Evolutionary conservation across 2,797 vertebrate species (phyloP).

Genomic region (Cossypha niveicapilla): DNA sequence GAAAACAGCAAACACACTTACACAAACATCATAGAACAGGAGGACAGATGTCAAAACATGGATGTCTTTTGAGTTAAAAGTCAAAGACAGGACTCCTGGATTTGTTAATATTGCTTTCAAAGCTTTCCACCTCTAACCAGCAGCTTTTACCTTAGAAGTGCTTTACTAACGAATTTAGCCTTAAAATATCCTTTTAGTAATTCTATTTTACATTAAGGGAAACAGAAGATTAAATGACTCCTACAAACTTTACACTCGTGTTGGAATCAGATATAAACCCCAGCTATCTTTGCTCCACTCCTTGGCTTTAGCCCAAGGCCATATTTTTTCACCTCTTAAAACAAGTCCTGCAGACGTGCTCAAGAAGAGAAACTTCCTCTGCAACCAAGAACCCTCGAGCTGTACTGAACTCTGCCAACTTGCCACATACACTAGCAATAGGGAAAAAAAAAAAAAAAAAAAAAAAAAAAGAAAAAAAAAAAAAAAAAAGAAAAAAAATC

Average conservation of each 20-base stretch:
- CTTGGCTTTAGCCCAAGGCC: conserved; percentile 11
- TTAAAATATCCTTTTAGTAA: background rate
- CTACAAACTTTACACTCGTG: background rate
- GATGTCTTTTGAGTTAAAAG: background rate
- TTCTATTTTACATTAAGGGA: background rate
- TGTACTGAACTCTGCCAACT: background rate
- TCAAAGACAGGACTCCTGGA: background rate
- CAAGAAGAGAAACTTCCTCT: background rate
- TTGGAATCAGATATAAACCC: background rate
- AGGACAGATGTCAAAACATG: background rate
- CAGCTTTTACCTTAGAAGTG: background rate
- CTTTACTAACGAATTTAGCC: background rate
- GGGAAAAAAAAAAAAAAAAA: background rate
- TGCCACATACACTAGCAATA: background rate
- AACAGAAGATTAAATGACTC: background rate
- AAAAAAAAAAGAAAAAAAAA: background rate
- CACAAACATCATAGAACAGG: background rate
- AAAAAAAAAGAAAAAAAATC: background rate
- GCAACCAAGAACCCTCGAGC: background rate
- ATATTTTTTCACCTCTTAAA: background rate
- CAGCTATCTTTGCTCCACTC: background rate
- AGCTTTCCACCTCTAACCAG: background rate
- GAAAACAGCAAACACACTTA: background rate
- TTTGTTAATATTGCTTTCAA: background rate
- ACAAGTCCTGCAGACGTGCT: background rate